These are phyloP conservation scores for Acanthosepion lycidas DNA, from an alignment of 2,888 invertebrate species.

Conservation along the genomic window DNA sequence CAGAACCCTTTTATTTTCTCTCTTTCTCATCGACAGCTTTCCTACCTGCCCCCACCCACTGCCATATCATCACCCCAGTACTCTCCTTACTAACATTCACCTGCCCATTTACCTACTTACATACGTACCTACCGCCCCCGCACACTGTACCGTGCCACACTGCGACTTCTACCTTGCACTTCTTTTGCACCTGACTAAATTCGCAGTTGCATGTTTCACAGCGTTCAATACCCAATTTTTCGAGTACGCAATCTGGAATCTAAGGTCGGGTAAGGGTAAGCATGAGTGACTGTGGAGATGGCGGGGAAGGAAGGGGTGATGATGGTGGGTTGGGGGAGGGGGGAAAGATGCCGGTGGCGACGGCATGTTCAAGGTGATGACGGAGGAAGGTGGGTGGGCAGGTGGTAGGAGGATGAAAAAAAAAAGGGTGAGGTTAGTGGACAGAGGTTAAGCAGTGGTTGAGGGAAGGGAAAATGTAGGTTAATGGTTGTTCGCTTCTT, in stretches of 20 bases:
- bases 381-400: not conserved
- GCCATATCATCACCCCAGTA: not conserved
- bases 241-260: not conserved
- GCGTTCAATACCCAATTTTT: constrained; percentile 18
- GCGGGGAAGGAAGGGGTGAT: not conserved
- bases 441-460: not conserved
- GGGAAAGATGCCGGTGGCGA: too few species aligned
- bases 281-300: not conserved
- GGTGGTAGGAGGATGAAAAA: too few species aligned
- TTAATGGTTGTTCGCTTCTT: not conserved
- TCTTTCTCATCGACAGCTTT: not conserved
- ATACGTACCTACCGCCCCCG: not conserved
- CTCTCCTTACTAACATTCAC: not conserved
- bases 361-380: not conserved
- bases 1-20: not conserved
- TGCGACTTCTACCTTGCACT: not conserved
- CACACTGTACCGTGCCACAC: not conserved
- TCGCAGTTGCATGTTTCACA: not conserved
- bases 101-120: not conserved
- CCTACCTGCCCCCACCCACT: not conserved
- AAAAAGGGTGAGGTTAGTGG: too few species aligned
- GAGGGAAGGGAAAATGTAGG: not conserved
- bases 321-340: not conserved
- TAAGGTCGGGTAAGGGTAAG: too few species aligned
- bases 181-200: not conserved